phyloP scores from a whole-genome alignment of 2,797 vertebrate genomes.

The Simalia tracyae region DNA sequence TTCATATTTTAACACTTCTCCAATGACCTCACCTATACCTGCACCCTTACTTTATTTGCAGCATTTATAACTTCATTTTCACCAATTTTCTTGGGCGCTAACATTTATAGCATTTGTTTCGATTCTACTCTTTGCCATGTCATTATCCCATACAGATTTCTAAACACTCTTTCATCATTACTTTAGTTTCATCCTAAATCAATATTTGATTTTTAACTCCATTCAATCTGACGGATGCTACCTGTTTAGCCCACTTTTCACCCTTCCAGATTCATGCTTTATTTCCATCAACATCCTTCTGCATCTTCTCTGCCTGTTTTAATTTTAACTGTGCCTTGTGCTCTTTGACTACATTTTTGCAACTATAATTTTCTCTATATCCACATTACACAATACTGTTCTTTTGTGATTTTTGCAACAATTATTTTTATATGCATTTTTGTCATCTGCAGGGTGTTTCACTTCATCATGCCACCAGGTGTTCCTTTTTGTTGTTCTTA shows the following conservation, averaged over 20 bases:
- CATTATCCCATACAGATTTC: not conserved
- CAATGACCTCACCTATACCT: not conserved
- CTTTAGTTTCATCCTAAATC: not conserved
- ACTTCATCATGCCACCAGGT: not conserved
- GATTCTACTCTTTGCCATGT: not conserved
- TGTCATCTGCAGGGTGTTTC: not conserved
- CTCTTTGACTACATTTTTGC: not conserved
- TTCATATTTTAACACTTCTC: not conserved
- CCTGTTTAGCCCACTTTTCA: not conserved
- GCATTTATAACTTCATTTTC: not conserved
- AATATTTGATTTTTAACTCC: not conserved
- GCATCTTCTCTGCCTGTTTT: not conserved
- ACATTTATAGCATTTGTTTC: not conserved
- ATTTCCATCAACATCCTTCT: not conserved
- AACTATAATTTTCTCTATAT: not conserved
- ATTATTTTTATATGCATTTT: not conserved
- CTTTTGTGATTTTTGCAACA: not conserved
- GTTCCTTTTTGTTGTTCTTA: not conserved
- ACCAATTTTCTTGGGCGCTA: not conserved
- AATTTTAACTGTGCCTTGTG: not conserved
- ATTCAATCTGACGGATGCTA: not conserved
- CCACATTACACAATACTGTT: not conserved
- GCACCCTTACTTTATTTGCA: not conserved
- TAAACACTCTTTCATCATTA: not conserved
- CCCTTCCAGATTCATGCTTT: not conserved